phyloP scores from a whole-genome alignment of 2,797 vertebrate species.

The Sebastes kiyomatsui region DNA sequence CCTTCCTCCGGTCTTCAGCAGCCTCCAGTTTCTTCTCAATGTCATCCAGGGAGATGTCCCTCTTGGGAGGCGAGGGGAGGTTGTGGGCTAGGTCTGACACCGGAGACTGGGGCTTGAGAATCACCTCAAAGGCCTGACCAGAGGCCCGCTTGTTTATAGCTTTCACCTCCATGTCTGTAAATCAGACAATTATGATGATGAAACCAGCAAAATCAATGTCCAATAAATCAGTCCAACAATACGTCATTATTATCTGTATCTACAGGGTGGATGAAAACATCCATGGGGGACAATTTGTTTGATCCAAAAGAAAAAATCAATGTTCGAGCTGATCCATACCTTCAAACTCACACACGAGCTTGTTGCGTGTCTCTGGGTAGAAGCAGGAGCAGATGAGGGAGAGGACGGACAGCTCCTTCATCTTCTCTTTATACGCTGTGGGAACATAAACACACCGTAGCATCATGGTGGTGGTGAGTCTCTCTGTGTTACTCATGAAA shows the following conservation, averaged over 20 bases:
- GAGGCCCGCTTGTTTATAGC: constrained; percentile 95
- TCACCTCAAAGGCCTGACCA: constrained; percentile 97
- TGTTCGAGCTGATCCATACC: constrained; percentile 76
- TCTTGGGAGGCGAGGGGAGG: constrained; percentile 89
- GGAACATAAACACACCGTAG: constrained; percentile 40
- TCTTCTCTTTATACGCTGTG: constrained; percentile 99
- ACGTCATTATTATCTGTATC: background rate
- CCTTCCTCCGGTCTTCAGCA: constrained; percentile 95
- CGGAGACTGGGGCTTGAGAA: constrained; percentile 94
- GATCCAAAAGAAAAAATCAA: constrained; percentile 16
- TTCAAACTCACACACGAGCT: constrained; percentile 91
- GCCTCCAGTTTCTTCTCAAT: constrained; percentile 97
- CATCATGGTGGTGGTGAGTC: constrained; percentile 1
- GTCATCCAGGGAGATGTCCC: constrained; percentile 94
- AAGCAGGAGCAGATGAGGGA: constrained; percentile 99
- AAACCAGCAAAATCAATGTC: constrained; percentile 13
- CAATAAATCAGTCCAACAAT: constrained; percentile 1
- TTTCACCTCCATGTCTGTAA: constrained; percentile 96
- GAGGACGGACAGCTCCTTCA: constrained; percentile 98
- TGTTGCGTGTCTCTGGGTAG: constrained; percentile 94
- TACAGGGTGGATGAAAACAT: background rate
- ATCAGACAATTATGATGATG: constrained; percentile 19
- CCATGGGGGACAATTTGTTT: background rate
- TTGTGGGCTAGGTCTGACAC: constrained; percentile 89
- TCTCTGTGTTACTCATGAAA: background rate